Percentiles rank a stretch among this genome's conserved stretches.
These are phyloP conservation scores for Tinea semifulvella DNA, from an alignment of 2,888 invertebrate species.

Conservation along the genomic window DNA sequence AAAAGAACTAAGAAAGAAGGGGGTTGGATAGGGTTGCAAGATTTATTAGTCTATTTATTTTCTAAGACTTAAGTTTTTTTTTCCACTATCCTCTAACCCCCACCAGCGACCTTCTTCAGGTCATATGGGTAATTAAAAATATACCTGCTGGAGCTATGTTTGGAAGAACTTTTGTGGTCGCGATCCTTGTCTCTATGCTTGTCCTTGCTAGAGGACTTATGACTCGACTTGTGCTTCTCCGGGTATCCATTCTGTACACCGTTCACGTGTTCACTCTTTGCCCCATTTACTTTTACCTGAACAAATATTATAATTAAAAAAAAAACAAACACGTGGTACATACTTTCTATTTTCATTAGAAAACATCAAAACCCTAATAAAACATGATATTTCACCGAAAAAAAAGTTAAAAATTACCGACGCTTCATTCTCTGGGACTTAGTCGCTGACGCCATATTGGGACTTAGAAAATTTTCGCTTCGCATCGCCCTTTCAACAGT, in stretches of 20 bases:
- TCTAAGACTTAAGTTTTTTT: no score
- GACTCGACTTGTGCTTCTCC: constrained; percentile 66
- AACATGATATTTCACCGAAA: background rate
- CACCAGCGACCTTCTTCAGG: no score
- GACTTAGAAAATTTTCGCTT: constrained; percentile 74
- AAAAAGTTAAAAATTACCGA: constrained; percentile 27
- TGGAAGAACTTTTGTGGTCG: constrained; percentile 65
- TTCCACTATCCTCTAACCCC: no score
- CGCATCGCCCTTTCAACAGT: constrained; percentile 59
- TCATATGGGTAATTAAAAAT: no score
- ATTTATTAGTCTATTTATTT: no score
- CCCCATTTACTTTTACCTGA: constrained; percentile 63
- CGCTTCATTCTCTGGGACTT: constrained; percentile 69
- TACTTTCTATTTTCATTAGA: background rate
- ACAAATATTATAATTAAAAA: constrained; percentile 13
- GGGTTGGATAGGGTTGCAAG: no score
- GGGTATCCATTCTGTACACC: constrained; percentile 83
- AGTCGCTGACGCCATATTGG: constrained; percentile 88
- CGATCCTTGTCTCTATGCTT: constrained; percentile 74
- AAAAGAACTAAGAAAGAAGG: no score
- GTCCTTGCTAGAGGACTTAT: constrained; percentile 75
- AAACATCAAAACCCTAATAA: constrained; percentile 14
- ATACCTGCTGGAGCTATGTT: constrained; percentile 46
- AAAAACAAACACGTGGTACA: constrained; percentile 14
- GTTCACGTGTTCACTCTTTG: constrained; percentile 73